Evolutionary conservation across 1,140 invertebrate species (phyloP).

Genomic region (Caenorhabditis remanei): DNA sequence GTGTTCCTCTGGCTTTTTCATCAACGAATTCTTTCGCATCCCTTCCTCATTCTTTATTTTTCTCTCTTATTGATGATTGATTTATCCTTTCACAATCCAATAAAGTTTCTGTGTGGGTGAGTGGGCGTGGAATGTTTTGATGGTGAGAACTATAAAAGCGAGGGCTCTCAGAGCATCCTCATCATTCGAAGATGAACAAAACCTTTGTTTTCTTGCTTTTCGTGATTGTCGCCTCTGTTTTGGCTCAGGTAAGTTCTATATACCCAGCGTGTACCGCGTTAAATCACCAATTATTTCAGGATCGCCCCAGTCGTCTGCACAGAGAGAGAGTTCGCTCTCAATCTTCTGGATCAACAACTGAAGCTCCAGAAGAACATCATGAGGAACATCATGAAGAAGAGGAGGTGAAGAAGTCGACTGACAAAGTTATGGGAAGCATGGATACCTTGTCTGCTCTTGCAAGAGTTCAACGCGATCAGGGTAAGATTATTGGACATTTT

Average conservation of each 20-base stretch:
- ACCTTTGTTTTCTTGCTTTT: background rate
- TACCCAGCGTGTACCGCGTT: background rate
- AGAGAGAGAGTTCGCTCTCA: background rate
- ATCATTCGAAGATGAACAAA: background rate
- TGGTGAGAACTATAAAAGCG: constrained; percentile 14
- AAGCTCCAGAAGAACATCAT: background rate
- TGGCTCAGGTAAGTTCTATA: background rate
- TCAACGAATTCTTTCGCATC: background rate
- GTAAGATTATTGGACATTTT: background rate
- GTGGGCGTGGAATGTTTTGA: background rate
- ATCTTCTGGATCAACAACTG: background rate
- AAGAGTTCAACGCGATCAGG: constrained; percentile 31
- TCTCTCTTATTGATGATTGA: background rate
- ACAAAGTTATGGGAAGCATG: constrained; percentile 19
- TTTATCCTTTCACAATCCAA: constrained; percentile 31
- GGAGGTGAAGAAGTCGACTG: background rate
- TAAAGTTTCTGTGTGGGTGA: constrained; percentile 14
- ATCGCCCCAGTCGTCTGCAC: background rate
- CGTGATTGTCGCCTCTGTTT: background rate
- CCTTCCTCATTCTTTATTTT: background rate
- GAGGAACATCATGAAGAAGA: background rate
- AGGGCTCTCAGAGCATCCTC: background rate
- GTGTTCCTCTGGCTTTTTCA: background rate
- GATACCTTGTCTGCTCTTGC: constrained; percentile 18
- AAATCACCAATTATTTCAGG: background rate